phyloP scores from a whole-genome alignment of 92 coral and sea anemone species.

The Phymanthus crucifer region DNA sequence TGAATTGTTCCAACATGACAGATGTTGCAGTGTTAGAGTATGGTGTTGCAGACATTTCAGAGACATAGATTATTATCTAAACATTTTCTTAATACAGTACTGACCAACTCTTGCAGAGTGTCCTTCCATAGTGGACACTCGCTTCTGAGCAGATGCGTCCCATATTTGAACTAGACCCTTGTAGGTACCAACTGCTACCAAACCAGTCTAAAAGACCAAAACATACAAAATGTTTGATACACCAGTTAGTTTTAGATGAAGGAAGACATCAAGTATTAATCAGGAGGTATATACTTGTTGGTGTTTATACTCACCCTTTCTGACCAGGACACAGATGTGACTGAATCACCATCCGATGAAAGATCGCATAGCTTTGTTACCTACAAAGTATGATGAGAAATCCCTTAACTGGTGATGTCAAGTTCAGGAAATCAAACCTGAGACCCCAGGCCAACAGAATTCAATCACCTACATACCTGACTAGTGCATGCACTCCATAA shows the following conservation, averaged over 20 bases:
- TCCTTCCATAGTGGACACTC: slow-evolving; percentile 85
- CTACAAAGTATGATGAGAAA: slow-evolving; percentile 24
- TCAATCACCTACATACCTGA: slow-evolving; percentile 57
- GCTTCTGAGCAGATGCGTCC: slow-evolving; percentile 96
- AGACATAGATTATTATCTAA: too few species aligned
- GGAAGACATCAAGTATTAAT: neutral
- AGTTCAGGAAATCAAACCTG: neutral
- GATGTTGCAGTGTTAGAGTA: too few species aligned
- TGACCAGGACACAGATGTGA: slow-evolving; percentile 98
- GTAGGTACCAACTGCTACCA: slow-evolving; percentile 97
- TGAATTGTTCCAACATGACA: too few species aligned
- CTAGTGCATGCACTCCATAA: slow-evolving; percentile 99
- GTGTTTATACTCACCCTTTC: slow-evolving; percentile 76
- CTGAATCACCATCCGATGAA: slow-evolving; percentile 95
- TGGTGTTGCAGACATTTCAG: too few species aligned
- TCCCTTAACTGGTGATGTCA: too few species aligned
- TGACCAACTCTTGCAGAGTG: slow-evolving; percentile 99
- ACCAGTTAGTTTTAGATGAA: neutral
- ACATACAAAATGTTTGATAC: neutral
- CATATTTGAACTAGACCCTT: slow-evolving; percentile 99
- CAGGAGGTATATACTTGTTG: neutral
- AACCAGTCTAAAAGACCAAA: slow-evolving; percentile 69
- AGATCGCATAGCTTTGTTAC: slow-evolving; percentile 96
- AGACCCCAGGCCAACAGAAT: neutral
- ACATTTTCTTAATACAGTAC: slow-evolving; percentile 17